Conservation (phyloP, 1,140 invertebrate species). For the Triops cancriformis region DNA sequence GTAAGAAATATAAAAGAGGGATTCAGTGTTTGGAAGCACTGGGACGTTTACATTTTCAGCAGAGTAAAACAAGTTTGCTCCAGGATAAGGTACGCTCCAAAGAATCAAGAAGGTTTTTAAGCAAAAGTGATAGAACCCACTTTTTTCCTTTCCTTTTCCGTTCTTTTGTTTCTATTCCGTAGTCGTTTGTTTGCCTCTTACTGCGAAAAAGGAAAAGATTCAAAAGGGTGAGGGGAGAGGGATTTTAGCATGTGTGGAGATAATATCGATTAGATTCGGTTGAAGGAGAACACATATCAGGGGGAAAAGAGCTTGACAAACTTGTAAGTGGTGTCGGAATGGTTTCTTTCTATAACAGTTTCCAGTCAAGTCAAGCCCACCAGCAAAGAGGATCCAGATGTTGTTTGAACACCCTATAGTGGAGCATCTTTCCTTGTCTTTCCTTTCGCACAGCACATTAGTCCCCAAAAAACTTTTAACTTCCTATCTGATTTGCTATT, state of each 20-base stretch:
- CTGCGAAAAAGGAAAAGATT: neutral
- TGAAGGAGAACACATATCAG: slow-evolving; percentile 4
- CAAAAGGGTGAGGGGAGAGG: neutral
- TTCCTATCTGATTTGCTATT: neutral
- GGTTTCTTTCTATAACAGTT: slow-evolving; percentile 7
- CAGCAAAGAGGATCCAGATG: slow-evolving; percentile 12
- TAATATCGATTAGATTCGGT: slow-evolving; percentile 14
- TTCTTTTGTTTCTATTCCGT: neutral
- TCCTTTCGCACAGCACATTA: neutral
- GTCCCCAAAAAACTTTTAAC: neutral
- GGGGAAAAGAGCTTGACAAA: slow-evolving; percentile 9
- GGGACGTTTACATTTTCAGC: too few species aligned
- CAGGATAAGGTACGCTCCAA: neutral
- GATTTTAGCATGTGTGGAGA: slow-evolving; percentile 3
- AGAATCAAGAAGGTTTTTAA: neutral
- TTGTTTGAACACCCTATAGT: neutral
- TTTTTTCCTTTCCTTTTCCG: neutral
- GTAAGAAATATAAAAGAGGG: too few species aligned
- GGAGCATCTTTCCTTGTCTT: neutral
- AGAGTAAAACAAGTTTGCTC: neutral
- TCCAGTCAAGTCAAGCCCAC: slow-evolving; percentile 12
- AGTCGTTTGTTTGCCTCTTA: neutral
- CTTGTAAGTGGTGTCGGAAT: slow-evolving; percentile 6
- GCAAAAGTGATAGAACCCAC: neutral
- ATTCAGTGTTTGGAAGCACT: too few species aligned